A percentile compares a stretch with the other conserved stretches of the same genome.
These are phyloP conservation scores for Staurois parvus DNA, from an alignment of 2,797 vertebrate genomes.

Conservation along the genomic window DNA sequence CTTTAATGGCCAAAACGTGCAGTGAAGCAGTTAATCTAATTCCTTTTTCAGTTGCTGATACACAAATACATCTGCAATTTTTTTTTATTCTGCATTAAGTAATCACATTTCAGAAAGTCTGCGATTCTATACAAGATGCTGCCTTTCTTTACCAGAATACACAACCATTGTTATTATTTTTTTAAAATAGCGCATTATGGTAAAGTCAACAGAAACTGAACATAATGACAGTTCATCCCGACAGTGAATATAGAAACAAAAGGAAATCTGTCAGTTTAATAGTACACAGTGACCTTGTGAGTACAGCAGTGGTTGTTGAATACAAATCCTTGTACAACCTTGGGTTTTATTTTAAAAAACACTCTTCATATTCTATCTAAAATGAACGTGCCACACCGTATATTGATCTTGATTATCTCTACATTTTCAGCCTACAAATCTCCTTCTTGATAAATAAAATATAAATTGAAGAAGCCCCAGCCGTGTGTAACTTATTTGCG, in stretches of 20 bases:
- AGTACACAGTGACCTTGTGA: slow-evolving; percentile 35
- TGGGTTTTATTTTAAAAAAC: slow-evolving; percentile 38
- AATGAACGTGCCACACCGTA: slow-evolving; percentile 41
- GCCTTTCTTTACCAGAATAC: background rate
- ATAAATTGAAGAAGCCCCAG: slow-evolving; percentile 35
- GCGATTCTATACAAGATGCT: background rate
- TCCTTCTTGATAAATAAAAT: slow-evolving; percentile 50
- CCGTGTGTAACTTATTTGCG: slow-evolving; percentile 23
- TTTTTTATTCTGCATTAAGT: background rate
- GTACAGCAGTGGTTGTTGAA: background rate
- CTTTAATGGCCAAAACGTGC: too few species aligned
- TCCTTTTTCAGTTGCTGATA: background rate
- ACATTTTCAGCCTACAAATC: slow-evolving; percentile 49
- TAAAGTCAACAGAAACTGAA: slow-evolving; percentile 8
- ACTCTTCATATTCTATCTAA: slow-evolving; percentile 46
- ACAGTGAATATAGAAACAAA: background rate
- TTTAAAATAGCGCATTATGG: background rate
- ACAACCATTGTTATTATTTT: background rate
- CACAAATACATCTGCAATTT: background rate
- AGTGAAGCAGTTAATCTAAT: slow-evolving; percentile 5
- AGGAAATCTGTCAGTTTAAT: background rate
- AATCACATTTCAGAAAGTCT: background rate
- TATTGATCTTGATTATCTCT: slow-evolving; percentile 59
- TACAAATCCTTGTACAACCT: slow-evolving; percentile 46
- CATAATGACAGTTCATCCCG: background rate